These are phyloP conservation scores for Acleris literana DNA, from an alignment of 2,888 invertebrate species.

Conservation along the genomic window DNA sequence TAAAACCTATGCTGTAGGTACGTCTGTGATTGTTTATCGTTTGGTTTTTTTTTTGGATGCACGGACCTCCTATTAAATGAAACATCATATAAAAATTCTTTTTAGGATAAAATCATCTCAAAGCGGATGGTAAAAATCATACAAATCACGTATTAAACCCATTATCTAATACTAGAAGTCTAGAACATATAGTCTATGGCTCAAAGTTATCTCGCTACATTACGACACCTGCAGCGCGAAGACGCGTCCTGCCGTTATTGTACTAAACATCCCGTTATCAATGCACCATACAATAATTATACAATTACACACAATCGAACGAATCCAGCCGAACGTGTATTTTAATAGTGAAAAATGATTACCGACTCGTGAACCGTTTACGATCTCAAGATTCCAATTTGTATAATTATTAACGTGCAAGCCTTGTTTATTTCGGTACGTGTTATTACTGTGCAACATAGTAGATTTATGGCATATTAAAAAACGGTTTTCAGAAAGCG, in stretches of 20 bases:
- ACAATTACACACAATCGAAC: conserved; percentile 48
- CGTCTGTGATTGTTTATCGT: too few species aligned
- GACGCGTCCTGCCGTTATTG: conserved; percentile 44
- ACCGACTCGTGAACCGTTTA: conserved; percentile 57
- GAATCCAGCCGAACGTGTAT: conserved; percentile 56
- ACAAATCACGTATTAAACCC: too few species aligned
- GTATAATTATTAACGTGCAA: conserved; percentile 68
- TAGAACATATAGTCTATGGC: too few species aligned
- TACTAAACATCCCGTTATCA: conserved; percentile 64
- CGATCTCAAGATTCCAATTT: conserved; percentile 57
- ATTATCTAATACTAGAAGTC: too few species aligned
- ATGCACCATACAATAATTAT: conserved; percentile 59
- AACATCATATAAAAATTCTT: too few species aligned
- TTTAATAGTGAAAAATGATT: conserved; percentile 70
- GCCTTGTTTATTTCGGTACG: conserved; percentile 61
- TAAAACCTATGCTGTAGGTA: too few species aligned
- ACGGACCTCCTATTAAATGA: too few species aligned
- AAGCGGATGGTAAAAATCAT: too few species aligned
- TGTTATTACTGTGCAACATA: conserved; percentile 49
- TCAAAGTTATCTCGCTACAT: conserved; percentile 22
- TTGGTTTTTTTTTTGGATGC: too few species aligned
- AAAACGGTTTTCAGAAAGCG: conserved; percentile 53
- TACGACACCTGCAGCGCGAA: conserved; percentile 40
- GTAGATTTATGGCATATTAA: conserved; percentile 58
- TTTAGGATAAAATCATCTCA: too few species aligned